Percentiles rank a stretch among this genome's conserved stretches.
Conservation (phyloP, 64 coral and sea anemone species). For the Catalaphyllia jardinei region DNA sequence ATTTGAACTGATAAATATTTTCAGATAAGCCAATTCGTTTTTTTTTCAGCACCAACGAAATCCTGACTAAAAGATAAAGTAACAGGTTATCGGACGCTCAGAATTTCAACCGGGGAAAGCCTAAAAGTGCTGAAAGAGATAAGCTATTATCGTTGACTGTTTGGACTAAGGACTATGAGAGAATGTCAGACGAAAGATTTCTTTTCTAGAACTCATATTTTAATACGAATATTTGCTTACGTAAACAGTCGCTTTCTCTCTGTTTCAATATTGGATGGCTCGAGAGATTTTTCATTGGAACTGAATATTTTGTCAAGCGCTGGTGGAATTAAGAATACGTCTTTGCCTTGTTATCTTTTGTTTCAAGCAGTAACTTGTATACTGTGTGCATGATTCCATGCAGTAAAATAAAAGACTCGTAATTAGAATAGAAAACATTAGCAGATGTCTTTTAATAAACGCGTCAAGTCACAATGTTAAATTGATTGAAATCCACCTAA, state of each 20-base stretch:
- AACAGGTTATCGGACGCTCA: too few species aligned
- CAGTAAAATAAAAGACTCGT: not conserved
- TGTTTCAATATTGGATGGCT: not conserved
- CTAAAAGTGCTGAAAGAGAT: not conserved
- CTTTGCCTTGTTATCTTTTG: not conserved
- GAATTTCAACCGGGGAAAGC: too few species aligned
- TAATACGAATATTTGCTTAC: not conserved
- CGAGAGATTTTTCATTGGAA: not conserved
- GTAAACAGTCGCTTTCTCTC: not conserved
- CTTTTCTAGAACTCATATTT: not conserved
- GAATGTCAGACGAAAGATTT: not conserved
- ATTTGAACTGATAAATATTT: not conserved
- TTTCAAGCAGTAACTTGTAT: not conserved
- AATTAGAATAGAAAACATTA: not conserved
- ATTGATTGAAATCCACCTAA: not conserved
- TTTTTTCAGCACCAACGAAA: too few species aligned
- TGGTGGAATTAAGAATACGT: not conserved
- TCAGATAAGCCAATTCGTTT: too few species aligned
- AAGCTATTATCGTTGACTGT: not conserved
- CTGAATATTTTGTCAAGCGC: not conserved
- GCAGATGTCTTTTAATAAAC: not conserved
- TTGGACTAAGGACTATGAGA: not conserved
- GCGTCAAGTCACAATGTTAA: not conserved
- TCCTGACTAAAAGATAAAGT: too few species aligned
- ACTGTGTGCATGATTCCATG: not conserved